Evolutionary conservation across 2,888 invertebrate genomes (phyloP).

Genomic region (Bhutanitis thaidina): DNA sequence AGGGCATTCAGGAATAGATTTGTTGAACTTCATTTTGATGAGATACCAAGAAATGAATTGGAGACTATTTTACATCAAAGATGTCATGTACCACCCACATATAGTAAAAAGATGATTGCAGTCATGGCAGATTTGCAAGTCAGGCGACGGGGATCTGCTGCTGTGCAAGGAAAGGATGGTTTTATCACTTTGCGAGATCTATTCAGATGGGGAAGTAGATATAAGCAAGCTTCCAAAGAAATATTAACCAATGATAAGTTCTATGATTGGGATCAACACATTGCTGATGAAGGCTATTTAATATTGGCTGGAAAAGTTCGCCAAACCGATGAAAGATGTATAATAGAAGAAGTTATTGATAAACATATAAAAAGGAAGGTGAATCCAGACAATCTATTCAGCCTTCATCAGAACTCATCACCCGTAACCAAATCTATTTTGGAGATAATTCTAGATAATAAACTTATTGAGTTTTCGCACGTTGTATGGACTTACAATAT

Average conservation of each 20-base stretch:
- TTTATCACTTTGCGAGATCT: conserved; percentile 97
- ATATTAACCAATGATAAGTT: conserved; percentile 78
- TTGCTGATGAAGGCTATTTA: conserved; percentile 97
- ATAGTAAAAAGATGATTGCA: conserved; percentile 93
- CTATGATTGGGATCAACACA: conserved; percentile 98
- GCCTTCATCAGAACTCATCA: conserved; percentile 84
- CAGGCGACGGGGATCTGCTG: conserved; percentile 89
- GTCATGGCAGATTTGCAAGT: conserved; percentile 95
- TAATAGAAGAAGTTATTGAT: conserved; percentile 89
- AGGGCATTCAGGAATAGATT: conserved; percentile 98
- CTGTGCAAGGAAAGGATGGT: conserved; percentile 94
- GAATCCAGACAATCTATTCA: conserved; percentile 85
- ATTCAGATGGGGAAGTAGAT: conserved; percentile 98
- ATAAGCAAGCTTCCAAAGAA: conserved; percentile 84
- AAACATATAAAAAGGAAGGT: conserved; percentile 90
- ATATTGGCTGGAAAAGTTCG: conserved; percentile 96
- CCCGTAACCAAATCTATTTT: conserved; percentile 87
- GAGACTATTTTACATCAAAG: conserved; percentile 93
- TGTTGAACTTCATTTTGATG: conserved; percentile 97
- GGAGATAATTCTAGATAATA: conserved; percentile 80
- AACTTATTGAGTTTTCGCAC: conserved; percentile 82
- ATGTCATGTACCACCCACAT: conserved; percentile 92
- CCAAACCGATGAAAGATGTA: conserved; percentile 87
- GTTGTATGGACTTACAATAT: conserved; percentile 97
- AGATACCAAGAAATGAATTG: conserved; percentile 93